Base-by-base conservation (phyloP, 1,140 invertebrate genomes). In the Diuraphis noxia region DNA sequence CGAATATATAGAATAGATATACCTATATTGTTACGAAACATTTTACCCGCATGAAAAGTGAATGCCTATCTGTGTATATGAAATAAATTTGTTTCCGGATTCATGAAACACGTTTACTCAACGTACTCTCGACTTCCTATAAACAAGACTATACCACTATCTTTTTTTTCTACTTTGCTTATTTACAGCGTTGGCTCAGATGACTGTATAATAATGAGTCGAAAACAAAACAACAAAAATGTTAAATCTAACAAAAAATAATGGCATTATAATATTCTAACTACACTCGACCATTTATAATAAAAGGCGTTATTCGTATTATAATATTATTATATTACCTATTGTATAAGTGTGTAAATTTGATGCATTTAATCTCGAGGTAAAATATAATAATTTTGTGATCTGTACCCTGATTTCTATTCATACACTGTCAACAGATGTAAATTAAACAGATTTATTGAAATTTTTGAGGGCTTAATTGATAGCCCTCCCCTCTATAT, bases 121-220 rank as follows among this genome's bases (percentile, higher is more conserved):
- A 87, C 85, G 40, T 88, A 52, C 86, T 88, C 86, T 40, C 23
- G 36, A 87, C 49, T 88, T 88, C 86, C 52, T 88, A 88, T n/a
- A 87, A n/a, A 84, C 41, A 46, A 30, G 13, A n/a, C 7, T 23
- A n/a, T n/a, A n/a, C 8, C 34, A 41, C 25, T 82, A 30, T 82
- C 30, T 43, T 86, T 38, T 46, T 36, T 86, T 86, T 43, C 17
- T 34, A 8, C 17, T 41, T n/a, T 84, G 40, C 30, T 43, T 84
- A 8, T 43, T n/a, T 85, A 46, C 41, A 2, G 41, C 46, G n/a
- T n/a, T n/a, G n/a, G n/a, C n/a, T n/a, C n/a, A n/a, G n/a, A 46
- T 30, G 30, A 30, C 30, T n/a, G 30, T 30, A 43, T 19, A 43
- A 46, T 30, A 10, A 81, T 40, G 79, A 38, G 9, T 81, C 30